Evolutionary conservation across 64 coral and sea anemone genomes (phyloP).

Genomic region (Dendronephthya gigantea): DNA sequence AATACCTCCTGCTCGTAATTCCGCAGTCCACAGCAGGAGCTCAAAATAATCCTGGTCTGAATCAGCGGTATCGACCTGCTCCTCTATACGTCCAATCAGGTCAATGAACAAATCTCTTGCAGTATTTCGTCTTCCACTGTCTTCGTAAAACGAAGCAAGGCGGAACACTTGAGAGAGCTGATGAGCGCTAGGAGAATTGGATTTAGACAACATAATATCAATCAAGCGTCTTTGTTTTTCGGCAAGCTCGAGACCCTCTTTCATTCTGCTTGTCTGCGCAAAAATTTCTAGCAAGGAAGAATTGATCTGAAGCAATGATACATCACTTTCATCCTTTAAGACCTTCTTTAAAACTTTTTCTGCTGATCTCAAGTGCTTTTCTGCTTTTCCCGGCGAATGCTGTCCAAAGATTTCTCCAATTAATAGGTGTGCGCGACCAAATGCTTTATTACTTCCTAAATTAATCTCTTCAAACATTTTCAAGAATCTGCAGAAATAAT

Average conservation of each 20-base stretch:
- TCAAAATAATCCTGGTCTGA: too few species aligned
- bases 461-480: constrained; percentile 1
- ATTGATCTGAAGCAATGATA: neutral
- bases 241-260: constrained; percentile 1
- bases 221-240: neutral
- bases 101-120: too few species aligned
- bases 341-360: neutral
- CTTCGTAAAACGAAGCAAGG: neutral
- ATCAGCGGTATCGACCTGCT: too few species aligned
- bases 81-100: too few species aligned
- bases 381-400: neutral
- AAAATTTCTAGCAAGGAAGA: constrained; percentile 1
- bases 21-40: too few species aligned
- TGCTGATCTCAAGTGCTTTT: neutral
- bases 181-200: neutral
- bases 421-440: neutral
- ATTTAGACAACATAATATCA: neutral
- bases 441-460: neutral
- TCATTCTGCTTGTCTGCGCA: neutral
- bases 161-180: neutral
- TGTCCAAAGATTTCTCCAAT: neutral
- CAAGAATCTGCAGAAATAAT: neutral
- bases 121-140: neutral
- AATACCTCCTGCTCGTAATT: too few species aligned
- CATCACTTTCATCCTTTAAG: neutral